phyloP scores from a whole-genome alignment of 1,140 invertebrate species.

The Bombus pyrosoma region DNA sequence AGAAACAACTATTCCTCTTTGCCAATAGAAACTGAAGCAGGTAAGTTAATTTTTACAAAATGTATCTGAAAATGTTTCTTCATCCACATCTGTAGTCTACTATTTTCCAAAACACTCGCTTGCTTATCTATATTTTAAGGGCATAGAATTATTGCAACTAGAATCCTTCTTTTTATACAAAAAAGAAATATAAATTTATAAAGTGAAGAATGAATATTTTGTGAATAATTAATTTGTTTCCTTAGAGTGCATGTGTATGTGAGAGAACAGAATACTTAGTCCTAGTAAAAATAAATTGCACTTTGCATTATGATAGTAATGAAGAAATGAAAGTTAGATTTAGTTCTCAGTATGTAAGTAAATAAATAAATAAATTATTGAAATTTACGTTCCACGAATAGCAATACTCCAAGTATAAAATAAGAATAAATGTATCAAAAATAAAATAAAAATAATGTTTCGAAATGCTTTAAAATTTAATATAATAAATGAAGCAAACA shows the following conservation, averaged over 20 bases:
- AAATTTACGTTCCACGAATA: not conserved
- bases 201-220: not conserved
- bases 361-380: not conserved
- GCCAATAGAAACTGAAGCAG: not conserved
- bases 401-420: not conserved
- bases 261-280: not conserved
- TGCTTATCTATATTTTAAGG: not conserved
- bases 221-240: not conserved
- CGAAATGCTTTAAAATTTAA: not conserved
- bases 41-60: constrained; percentile 25
- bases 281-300: not conserved
- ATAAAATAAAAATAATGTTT: not conserved
- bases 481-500: not conserved
- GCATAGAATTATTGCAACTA: not conserved
- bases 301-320: not conserved
- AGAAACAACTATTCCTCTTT: not conserved
- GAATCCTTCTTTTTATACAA: not conserved
- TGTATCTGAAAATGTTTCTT: not conserved
- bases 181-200: not conserved
- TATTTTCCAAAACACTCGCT: not conserved
- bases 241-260: not conserved
- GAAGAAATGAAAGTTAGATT: not conserved
- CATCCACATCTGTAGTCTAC: not conserved
- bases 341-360: not conserved
- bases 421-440: not conserved